Evolutionary conservation across 1,140 invertebrate species (phyloP).

Genomic region (Steinernema khuongi): DNA sequence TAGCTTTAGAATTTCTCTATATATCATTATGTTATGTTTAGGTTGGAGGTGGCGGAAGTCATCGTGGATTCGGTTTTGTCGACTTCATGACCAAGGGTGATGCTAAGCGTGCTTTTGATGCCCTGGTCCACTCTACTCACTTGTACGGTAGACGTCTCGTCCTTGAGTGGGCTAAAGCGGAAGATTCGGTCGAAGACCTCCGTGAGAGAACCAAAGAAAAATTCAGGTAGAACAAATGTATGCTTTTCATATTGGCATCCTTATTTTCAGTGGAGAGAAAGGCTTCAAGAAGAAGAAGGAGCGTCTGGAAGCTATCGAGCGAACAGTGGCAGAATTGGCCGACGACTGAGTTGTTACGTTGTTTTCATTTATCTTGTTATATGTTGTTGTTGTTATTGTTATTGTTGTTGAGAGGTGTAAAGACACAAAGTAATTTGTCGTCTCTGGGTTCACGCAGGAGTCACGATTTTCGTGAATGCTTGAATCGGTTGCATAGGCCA

Average conservation of each 20-base stretch:
- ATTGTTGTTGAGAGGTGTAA: slow-evolving; percentile 5
- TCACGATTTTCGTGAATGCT: no score
- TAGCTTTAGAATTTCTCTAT: slow-evolving; percentile 23
- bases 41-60: slow-evolving; percentile 64
- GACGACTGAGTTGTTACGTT: slow-evolving; percentile 27
- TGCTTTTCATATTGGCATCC: slow-evolving; percentile 7
- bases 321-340: slow-evolving; percentile 29
- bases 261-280: slow-evolving; percentile 34
- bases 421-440: neutral
- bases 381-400: slow-evolving; percentile 21
- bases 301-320: slow-evolving; percentile 24
- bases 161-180: slow-evolving; percentile 85
- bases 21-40: slow-evolving; percentile 23
- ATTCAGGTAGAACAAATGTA: slow-evolving; percentile 26
- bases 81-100: slow-evolving; percentile 81
- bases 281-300: slow-evolving; percentile 31
- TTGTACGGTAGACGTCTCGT: slow-evolving; percentile 89
- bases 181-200: slow-evolving; percentile 58
- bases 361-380: neutral
- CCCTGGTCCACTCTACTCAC: slow-evolving; percentile 88
- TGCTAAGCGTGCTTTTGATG: slow-evolving; percentile 88
- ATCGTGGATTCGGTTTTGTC: slow-evolving; percentile 93
- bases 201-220: slow-evolving; percentile 43
- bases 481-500: no score
- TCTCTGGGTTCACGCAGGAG: neutral